phyloP scores from a whole-genome alignment of 2,888 invertebrate genomes.

The Meteorus cinctellus region DNA sequence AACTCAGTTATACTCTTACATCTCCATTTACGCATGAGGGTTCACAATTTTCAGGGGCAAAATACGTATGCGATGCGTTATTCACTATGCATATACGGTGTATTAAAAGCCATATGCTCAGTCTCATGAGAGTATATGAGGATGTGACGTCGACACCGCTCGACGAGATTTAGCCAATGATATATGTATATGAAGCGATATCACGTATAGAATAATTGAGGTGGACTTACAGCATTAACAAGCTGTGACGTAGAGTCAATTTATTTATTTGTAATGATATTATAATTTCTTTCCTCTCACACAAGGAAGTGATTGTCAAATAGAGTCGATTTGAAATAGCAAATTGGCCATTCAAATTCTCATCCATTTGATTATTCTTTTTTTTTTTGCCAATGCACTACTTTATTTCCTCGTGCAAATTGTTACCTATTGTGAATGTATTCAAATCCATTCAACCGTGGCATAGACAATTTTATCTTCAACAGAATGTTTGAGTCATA shows the following conservation, averaged over 20 bases:
- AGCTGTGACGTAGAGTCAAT: not conserved
- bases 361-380: not conserved
- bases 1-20: slow-evolving; percentile 17
- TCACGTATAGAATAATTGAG: slow-evolving; percentile 5
- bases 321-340: not conserved
- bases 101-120: not conserved
- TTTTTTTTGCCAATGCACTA: not conserved
- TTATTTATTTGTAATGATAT: slow-evolving; percentile 7
- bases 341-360: not conserved
- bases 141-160: slow-evolving; percentile 6
- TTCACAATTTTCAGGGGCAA: slow-evolving; percentile 13
- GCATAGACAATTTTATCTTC: not conserved
- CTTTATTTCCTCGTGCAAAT: not conserved
- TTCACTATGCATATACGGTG: not conserved
- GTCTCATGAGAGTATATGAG: slow-evolving; percentile 10
- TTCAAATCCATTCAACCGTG: slow-evolving; percentile 1
- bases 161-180: not conserved
- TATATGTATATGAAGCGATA: slow-evolving; percentile 5
- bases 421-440: not conserved
- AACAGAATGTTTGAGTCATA: not conserved
- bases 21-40: slow-evolving; percentile 8
- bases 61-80: not conserved
- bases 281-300: not conserved
- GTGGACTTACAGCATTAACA: not conserved
- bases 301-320: slow-evolving; percentile 4